Base-by-base conservation (phyloP, 2,888 invertebrate genomes). In the Sinopyrophorus schimmeli region DNA sequence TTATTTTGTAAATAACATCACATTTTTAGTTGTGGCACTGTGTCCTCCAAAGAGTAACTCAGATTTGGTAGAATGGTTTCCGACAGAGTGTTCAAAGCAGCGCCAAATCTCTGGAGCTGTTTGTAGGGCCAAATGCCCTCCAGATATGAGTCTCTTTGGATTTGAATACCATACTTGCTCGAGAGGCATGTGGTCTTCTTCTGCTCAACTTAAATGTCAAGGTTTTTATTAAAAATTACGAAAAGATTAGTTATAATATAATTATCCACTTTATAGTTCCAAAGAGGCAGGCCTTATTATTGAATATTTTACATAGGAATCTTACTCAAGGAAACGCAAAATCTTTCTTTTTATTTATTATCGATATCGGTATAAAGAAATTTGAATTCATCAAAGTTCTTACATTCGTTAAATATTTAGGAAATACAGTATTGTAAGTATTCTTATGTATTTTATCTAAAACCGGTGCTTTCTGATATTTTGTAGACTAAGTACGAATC, bases 391-490 rank as follows among this genome's bases (percentile, higher is more conserved):
- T n/a, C n/a, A n/a, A n/a, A n/a, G 3, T 10, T 7, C 15, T 30
- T 16, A 15, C 15, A 5, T 30, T 30, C 17, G 5, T 17, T 9
- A 30, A 30, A 14, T 16, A 30, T 30, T 30, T 30, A 7, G 30
- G 5, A 11, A 30, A 30, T 14, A 30, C 30, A 16, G 9, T 30
- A 30, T 17, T 14, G 30, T 30, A 16, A 30, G 30, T 30, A 7
- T 14, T 3, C 6, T 30, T 16, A 18, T 18, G 6, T 14, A 15
- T 2, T 9, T 30, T n/a, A n/a, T n/a, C n/a, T n/a, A n/a, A n/a
- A n/a, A n/a, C n/a, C n/a, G n/a, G n/a, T n/a, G n/a, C n/a, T n/a
- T n/a, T n/a, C n/a, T n/a, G n/a, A n/a, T n/a, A 3, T 30, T 30
- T 30, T 16, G 4, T 16, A 30, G 30, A n/a, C 17, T 30, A 7